A percentile compares a stretch with the other conserved stretches of the same genome.
Conservation (phyloP, 2,113 vertebrate genomes). For the Leptobrachium ailaonicum region DNA sequence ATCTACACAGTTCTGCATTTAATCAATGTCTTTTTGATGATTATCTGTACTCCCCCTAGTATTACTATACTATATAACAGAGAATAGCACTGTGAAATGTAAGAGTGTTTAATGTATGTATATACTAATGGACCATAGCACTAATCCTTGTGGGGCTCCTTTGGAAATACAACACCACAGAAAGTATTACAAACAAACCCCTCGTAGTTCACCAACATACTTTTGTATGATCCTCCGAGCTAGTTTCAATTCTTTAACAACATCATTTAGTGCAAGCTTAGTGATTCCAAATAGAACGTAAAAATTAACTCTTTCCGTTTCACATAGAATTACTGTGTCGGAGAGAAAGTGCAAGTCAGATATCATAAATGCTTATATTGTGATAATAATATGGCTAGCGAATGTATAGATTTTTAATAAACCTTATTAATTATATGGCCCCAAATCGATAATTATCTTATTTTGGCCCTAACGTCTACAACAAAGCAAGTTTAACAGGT, state of each 20-base stretch:
- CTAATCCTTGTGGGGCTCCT: slow-evolving; percentile 2
- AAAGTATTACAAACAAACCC: background rate
- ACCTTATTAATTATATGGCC: no score
- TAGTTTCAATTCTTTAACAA: background rate
- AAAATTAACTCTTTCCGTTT: background rate
- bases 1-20: background rate
- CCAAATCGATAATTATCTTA: no score
- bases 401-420: no score
- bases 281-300: background rate
- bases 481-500: no score
- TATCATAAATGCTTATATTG: no score
- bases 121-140: slow-evolving; percentile 10
- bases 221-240: background rate
- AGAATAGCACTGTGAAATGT: background rate
- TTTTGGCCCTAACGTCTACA: no score
- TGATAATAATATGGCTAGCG: no score
- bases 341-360: no score
- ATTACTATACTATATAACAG: background rate
- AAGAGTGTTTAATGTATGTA: slow-evolving; percentile 5
- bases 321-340: no score
- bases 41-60: background rate
- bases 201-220: background rate
- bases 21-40: slow-evolving; percentile 7
- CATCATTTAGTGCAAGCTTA: background rate
- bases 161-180: background rate